Conservation (phyloP, 1,140 invertebrate species). For the Mylabris phalerata region DNA sequence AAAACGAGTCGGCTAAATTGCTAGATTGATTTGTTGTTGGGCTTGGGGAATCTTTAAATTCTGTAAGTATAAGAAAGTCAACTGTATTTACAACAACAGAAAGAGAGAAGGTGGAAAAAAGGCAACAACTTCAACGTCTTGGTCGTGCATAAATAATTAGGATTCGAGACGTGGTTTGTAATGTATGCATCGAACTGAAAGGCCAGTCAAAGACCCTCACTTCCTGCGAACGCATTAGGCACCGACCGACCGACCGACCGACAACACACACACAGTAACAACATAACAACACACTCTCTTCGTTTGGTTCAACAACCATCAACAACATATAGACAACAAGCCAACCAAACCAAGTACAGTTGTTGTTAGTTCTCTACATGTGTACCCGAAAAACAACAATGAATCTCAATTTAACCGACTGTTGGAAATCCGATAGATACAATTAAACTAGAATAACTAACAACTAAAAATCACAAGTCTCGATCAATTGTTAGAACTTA, state of each 20-base stretch:
- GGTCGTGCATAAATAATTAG: conserved; percentile 15
- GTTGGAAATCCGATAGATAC: conserved; percentile 21
- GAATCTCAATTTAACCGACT: conserved; percentile 4
- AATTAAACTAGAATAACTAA: conserved; percentile 10
- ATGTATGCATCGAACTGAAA: conserved; percentile 19
- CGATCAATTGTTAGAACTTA: conserved; percentile 1
- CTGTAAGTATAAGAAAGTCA: too few relatives aligned
- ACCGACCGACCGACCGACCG: conserved; percentile 7
- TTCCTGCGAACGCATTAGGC: conserved; percentile 25
- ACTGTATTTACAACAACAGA: too few relatives aligned
- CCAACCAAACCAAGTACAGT: neutral
- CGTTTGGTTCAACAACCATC: conserved; percentile 2
- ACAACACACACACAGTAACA: neutral
- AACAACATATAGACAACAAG: neutral
- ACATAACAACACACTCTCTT: conserved; percentile 1
- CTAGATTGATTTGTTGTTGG: too few relatives aligned
- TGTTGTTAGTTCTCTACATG: neutral
- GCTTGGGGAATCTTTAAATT: too few relatives aligned
- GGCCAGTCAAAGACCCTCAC: conserved; percentile 25
- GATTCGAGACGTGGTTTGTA: conserved; percentile 21
- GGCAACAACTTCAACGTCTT: neutral
- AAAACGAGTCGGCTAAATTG: conserved; percentile 8
- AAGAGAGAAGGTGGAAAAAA: too few relatives aligned
- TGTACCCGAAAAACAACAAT: neutral
- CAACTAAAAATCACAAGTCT: conserved; percentile 36